Base-by-base conservation (phyloP, 2,888 invertebrate genomes). In the Empis stercorea region DNA sequence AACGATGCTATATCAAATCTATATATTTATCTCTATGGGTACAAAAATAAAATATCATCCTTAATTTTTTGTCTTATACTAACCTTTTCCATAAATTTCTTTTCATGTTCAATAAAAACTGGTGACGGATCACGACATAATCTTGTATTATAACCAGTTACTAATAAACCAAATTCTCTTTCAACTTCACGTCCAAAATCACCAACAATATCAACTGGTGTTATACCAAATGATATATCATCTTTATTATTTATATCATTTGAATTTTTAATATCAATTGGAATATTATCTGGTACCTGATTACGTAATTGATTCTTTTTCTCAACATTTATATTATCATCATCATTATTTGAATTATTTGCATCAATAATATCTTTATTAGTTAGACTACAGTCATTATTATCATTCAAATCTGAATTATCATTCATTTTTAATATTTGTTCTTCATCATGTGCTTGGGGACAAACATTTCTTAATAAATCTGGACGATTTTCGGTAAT, bases 131-230 rank as follows among this genome's bases (percentile, higher is more conserved):
- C 49, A 4, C 41, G 32, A 20, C 40, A 46, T 10, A 45, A 32
- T 40, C 40, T 40, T 17, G 54, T 55, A 50, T 62, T 61, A 43
- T 65, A 66, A 15, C 65, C 65, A 20, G 62, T 62, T 4, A 66
- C 62, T 43, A 65, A 59, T 11, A 65, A 55, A 17, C 65, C 64
- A 49, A 66, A 63, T 49, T 66, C 66, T 4, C 61, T 54, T 54
- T 66, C 65, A 34, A 66, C 61, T 52, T 66, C 66, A 20, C 61
- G 56, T 3, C 61, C 65, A 53, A 66, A 66, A 54, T 66, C 62
- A 3, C 66, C 66, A 46, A 66, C 61, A 39, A 66, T 66, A 56
- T 65, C 64, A 9, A 64, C 60, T 1, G 66, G 62, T 20, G 63
- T 61, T 38, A 59, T 50, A 11, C 61, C 59, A 38, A 56, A 53